A percentile compares a stretch with the other conserved stretches of the same genome.
Evolutionary conservation across 2,797 vertebrate species (phyloP).

Genomic region (Fratercula arctica): DNA sequence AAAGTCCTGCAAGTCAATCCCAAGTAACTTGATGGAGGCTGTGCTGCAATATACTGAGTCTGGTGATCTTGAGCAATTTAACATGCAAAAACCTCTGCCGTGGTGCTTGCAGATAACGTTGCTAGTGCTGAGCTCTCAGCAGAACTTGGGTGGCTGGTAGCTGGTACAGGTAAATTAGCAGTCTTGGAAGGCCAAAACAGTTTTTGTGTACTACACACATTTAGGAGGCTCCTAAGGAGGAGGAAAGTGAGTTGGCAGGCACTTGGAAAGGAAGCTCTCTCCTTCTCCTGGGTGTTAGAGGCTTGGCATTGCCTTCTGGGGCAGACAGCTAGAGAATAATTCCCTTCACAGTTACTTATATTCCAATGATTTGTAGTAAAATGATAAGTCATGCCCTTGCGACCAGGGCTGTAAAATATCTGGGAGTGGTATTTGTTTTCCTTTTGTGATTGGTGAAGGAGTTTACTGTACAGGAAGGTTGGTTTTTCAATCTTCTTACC

Average conservation of each 20-base stretch:
- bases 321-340: background rate
- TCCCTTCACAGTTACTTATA: background rate
- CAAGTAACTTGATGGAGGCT: background rate
- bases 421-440: background rate
- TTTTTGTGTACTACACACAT: background rate
- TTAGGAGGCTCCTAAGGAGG: background rate
- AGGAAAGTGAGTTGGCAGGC: background rate
- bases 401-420: background rate
- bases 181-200: background rate
- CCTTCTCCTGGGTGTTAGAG: background rate
- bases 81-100: background rate
- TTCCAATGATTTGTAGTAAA: background rate
- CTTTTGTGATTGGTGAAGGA: background rate
- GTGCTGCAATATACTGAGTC: accelerated
- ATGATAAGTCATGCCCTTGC: background rate
- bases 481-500: background rate
- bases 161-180: background rate
- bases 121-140: background rate
- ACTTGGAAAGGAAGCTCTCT: background rate
- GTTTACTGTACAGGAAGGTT: background rate
- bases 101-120: background rate
- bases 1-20: background rate
- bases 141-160: background rate
- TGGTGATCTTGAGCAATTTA: background rate
- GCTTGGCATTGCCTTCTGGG: background rate